Evolutionary conservation across 92 coral and sea anemone genomes (phyloP).

Genomic region (Pocillopora grandis): DNA sequence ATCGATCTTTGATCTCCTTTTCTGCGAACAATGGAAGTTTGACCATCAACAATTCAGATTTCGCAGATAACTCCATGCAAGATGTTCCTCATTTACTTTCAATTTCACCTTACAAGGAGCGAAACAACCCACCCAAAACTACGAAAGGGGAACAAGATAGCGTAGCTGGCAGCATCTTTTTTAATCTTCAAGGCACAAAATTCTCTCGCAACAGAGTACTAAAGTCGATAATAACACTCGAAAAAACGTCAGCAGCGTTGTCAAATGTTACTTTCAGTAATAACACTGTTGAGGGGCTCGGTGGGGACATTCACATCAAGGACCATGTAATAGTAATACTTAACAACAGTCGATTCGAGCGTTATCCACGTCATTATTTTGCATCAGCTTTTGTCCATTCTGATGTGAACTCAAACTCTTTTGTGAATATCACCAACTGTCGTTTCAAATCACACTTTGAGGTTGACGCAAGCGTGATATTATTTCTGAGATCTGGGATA

Average conservation of each 20-base stretch:
- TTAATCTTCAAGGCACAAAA: not conserved
- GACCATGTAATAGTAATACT: not conserved
- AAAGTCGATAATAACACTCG: not conserved
- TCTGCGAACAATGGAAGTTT: not conserved
- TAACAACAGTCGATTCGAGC: not conserved
- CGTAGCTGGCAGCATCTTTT: not conserved
- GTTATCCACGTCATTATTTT: not conserved
- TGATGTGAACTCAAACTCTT: not conserved
- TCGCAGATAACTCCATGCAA: not conserved
- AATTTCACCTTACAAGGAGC: not conserved
- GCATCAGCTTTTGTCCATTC: slow-evolving; percentile 4
- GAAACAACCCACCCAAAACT: not conserved
- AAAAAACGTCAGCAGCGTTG: not conserved
- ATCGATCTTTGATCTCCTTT: not conserved
- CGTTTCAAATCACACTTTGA: not conserved
- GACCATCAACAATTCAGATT: not conserved
- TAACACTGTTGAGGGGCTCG: slow-evolving; percentile 2
- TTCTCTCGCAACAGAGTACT: not conserved
- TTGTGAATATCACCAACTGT: not conserved
- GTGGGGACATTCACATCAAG: not conserved
- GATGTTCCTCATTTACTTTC: not conserved
- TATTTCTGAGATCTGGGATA: not conserved
- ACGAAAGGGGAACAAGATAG: not conserved
- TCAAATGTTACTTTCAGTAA: not conserved
- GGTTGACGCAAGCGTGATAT: not conserved